phyloP scores from a whole-genome alignment of 2,888 invertebrate genomes.

The Nineta flava region DNA sequence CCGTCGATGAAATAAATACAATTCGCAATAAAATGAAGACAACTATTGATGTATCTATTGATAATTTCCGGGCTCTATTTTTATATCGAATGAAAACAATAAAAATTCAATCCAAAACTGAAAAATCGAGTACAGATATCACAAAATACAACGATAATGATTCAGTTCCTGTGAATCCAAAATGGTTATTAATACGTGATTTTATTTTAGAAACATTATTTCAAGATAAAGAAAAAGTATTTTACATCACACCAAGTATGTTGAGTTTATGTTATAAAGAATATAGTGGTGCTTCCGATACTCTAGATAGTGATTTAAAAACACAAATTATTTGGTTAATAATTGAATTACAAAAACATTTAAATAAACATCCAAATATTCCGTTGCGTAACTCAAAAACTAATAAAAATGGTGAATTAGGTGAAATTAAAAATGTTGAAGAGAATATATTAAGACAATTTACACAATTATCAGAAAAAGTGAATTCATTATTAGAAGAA shows the following conservation, averaged over 20 bases:
- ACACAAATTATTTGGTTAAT: slow-evolving; percentile 25
- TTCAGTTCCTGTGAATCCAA: slow-evolving; percentile 12
- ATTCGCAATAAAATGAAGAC: slow-evolving; percentile 22
- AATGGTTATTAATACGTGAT: slow-evolving; percentile 24
- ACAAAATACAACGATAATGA: not conserved
- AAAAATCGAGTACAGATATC: not conserved
- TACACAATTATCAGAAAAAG: not conserved
- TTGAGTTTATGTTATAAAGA: slow-evolving; percentile 25
- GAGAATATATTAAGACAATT: not conserved
- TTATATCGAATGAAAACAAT: slow-evolving; percentile 20
- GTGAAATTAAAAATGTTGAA: not conserved
- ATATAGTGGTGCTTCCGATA: slow-evolving; percentile 19
- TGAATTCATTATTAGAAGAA: not conserved
- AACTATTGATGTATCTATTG: slow-evolving; percentile 16
- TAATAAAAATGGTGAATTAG: not conserved
- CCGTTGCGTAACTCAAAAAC: not conserved
- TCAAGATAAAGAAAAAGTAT: slow-evolving; percentile 21
- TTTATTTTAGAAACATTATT: slow-evolving; percentile 23
- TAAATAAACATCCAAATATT: slow-evolving; percentile 12
- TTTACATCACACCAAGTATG: slow-evolving; percentile 24
- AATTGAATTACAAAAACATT: slow-evolving; percentile 21
- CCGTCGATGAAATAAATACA: slow-evolving; percentile 28
- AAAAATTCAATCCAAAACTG: slow-evolving; percentile 19
- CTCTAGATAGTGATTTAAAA: slow-evolving; percentile 18
- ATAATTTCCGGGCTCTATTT: slow-evolving; percentile 24